These are phyloP conservation scores for Sylvietta virens DNA, from an alignment of 2,113 vertebrate species.

Conservation along the genomic window DNA sequence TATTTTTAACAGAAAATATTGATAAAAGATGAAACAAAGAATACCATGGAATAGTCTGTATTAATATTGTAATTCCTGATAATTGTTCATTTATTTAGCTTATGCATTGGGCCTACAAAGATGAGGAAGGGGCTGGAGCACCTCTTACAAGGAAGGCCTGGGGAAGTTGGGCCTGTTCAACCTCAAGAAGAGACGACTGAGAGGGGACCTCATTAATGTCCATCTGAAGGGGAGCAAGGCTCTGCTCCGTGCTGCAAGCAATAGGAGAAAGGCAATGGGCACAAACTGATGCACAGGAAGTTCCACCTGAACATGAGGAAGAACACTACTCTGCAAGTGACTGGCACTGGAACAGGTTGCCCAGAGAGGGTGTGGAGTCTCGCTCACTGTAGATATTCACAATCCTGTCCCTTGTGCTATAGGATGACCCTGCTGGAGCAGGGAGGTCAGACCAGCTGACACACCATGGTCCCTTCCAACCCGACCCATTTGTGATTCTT, in stretches of 20 bases:
- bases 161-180: not conserved
- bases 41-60: not conserved
- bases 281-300: not conserved
- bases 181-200: not conserved
- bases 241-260: not conserved
- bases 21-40: not conserved
- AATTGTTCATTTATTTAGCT: not conserved
- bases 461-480: not conserved
- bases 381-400: not conserved
- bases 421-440: not conserved
- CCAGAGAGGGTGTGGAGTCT: not conserved
- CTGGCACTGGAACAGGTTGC: not conserved
- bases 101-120: not conserved
- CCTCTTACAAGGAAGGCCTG: not conserved
- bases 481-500: not conserved
- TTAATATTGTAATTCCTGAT: not conserved
- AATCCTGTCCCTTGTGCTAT: not conserved
- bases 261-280: not conserved
- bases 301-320: not conserved
- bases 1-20: not conserved
- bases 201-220: not conserved
- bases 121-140: not conserved
- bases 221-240: not conserved
- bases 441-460: not conserved
- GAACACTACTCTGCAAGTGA: not conserved